phyloP scores from a whole-genome alignment of 2,888 invertebrate species.

The Notodromas monacha region DNA sequence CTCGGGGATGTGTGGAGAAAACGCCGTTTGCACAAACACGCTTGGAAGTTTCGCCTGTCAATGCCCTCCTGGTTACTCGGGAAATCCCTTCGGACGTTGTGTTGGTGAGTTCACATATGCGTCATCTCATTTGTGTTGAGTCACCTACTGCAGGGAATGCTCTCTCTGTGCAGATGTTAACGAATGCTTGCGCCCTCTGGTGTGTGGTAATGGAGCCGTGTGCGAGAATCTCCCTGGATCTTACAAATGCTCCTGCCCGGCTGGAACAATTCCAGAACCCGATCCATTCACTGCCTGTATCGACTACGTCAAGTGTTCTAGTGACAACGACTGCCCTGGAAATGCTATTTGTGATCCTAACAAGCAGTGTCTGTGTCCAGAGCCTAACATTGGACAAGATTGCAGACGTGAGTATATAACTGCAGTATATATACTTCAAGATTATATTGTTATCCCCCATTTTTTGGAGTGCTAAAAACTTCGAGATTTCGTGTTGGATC shows the following conservation, averaged over 20 bases:
- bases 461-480: too few species aligned
- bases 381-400: conserved; percentile 62
- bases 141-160: too few species aligned
- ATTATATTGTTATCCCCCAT: not conserved
- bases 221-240: conserved; percentile 45
- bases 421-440: too few species aligned
- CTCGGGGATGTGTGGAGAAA: conserved; percentile 47
- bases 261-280: conserved; percentile 45
- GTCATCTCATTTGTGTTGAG: too few species aligned
- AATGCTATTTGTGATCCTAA: conserved; percentile 43
- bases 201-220: conserved; percentile 45
- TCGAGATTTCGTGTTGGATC: too few species aligned
- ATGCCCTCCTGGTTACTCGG: conserved; percentile 51
- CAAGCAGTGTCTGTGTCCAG: conserved; percentile 50
- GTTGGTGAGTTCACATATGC: conserved; percentile 17
- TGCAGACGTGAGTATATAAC: conserved; percentile 72
- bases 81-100: conserved; percentile 48
- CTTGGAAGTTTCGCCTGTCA: conserved; percentile 45
- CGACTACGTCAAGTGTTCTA: conserved; percentile 40
- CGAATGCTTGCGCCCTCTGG: conserved; percentile 34
- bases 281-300: conserved; percentile 47
- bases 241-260: conserved; percentile 43
- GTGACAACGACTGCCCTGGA: conserved; percentile 48
- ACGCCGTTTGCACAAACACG: conserved; percentile 43
- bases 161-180: conserved; percentile 42